A percentile compares a stretch with the other conserved stretches of the same genome.
These are phyloP conservation scores for Caenorhabditis sulstoni DNA, from an alignment of 2,888 invertebrate genomes.

Conservation along the genomic window DNA sequence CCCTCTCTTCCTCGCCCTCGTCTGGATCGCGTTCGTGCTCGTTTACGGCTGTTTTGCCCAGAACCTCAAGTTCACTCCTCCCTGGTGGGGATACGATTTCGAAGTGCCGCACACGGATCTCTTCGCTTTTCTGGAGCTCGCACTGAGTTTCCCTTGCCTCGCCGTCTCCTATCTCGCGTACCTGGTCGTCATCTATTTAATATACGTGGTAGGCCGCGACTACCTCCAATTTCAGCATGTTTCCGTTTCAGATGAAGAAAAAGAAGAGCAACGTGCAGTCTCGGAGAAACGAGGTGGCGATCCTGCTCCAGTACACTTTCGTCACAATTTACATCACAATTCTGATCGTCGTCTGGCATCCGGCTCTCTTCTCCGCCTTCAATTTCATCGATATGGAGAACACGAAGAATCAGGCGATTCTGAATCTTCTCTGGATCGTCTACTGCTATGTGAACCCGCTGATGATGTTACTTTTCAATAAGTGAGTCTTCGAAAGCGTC, in stretches of 20 bases:
- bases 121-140: constrained; percentile 16
- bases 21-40: constrained; percentile 19
- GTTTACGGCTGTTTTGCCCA: not conserved
- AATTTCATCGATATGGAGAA: constrained; percentile 32
- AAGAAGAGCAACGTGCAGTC: constrained; percentile 3
- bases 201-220: constrained; percentile 4
- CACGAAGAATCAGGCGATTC: constrained; percentile 22
- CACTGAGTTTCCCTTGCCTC: constrained; percentile 36
- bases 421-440: constrained; percentile 24
- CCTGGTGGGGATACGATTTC: constrained; percentile 32
- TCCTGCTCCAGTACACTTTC: constrained; percentile 52
- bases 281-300: constrained; percentile 41
- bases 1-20: not conserved
- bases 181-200: constrained; percentile 18
- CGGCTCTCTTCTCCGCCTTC: constrained; percentile 9
- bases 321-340: constrained; percentile 43
- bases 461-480: constrained; percentile 31
- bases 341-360: constrained; percentile 54
- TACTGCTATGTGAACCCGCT: constrained; percentile 47
- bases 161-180: constrained; percentile 25
- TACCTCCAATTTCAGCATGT: too few relatives aligned
- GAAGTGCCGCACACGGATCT: not conserved
- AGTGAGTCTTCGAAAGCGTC: not conserved
- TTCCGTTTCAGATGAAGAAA: constrained; percentile 14
- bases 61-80: constrained; percentile 1